A percentile compares a stretch with the other conserved stretches of the same genome.
These are phyloP conservation scores for Phanerotoma sp. DNA, from an alignment of 2,888 invertebrate genomes.

Conservation along the genomic window DNA sequence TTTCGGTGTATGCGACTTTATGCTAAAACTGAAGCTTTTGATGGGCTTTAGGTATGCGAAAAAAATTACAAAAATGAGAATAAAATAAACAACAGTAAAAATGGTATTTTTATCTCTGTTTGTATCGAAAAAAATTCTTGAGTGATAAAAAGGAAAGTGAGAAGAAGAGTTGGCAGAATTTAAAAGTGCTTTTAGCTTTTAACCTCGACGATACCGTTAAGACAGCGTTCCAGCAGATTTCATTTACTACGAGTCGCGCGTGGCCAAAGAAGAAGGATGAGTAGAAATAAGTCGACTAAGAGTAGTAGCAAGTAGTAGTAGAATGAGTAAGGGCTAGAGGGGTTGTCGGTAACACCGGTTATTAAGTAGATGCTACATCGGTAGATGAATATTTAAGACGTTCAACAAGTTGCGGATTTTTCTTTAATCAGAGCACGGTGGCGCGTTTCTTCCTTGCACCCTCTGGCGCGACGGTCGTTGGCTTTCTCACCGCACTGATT, in stretches of 20 bases:
- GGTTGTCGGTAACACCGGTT: slow-evolving; percentile 51
- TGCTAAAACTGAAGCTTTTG: slow-evolving; percentile 13
- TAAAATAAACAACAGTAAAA: neutral
- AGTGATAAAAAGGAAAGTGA: slow-evolving; percentile 3
- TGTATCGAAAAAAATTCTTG: slow-evolving; percentile 12
- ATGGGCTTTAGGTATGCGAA: neutral
- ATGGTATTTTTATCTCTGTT: neutral
- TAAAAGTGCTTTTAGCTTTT: slow-evolving; percentile 55
- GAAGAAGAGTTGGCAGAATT: slow-evolving; percentile 43
- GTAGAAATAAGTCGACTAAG: slow-evolving; percentile 3
- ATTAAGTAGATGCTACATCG: slow-evolving; percentile 55
- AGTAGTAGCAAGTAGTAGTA: no score
- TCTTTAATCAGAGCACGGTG: slow-evolving; percentile 42
- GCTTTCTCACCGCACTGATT: slow-evolving; percentile 15
- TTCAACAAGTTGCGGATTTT: slow-evolving; percentile 58
- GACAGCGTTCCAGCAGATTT: slow-evolving; percentile 54
- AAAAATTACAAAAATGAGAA: neutral
- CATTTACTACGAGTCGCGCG: slow-evolving; percentile 40
- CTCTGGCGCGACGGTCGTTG: slow-evolving; percentile 15
- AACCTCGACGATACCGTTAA: slow-evolving; percentile 49
- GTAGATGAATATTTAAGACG: slow-evolving; percentile 57
- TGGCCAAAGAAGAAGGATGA: slow-evolving; percentile 1
- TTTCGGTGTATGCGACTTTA: no score
- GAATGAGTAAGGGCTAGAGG: slow-evolving; percentile 30
- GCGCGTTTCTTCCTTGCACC: slow-evolving; percentile 21